A percentile compares a stretch with the other conserved stretches of the same genome.
Conservation (phyloP, 2,888 invertebrate genomes). For the Agriopis marginaria region DNA sequence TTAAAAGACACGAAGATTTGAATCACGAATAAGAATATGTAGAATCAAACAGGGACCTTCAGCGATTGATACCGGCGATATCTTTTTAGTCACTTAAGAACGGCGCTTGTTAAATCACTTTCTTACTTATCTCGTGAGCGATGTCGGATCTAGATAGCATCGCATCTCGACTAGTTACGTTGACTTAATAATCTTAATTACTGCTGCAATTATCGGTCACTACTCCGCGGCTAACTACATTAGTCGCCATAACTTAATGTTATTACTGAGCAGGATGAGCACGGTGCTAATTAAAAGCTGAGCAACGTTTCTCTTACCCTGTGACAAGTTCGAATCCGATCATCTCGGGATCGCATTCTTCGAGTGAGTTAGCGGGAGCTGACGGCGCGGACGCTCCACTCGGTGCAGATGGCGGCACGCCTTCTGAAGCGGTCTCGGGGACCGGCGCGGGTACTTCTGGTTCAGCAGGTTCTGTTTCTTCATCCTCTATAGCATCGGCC, state of each 20-base stretch:
- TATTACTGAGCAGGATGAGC: constrained; percentile 33
- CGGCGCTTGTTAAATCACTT: constrained; percentile 56
- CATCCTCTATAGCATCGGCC: constrained; percentile 43
- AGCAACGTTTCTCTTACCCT: constrained; percentile 83
- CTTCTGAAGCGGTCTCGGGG: constrained; percentile 80
- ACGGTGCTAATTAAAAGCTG: constrained; percentile 33
- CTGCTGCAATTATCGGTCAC: constrained; percentile 61
- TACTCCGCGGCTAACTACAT: constrained; percentile 46
- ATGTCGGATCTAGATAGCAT: constrained; percentile 68
- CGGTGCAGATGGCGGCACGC: constrained; percentile 80
- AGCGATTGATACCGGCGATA: constrained; percentile 44
- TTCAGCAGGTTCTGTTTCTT: constrained; percentile 41
- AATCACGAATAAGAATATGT: constrained; percentile 26
- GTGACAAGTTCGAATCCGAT: constrained; percentile 96
- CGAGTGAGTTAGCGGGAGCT: constrained; percentile 86
- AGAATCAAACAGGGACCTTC: constrained; percentile 26
- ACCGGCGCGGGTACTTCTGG: constrained; percentile 63
- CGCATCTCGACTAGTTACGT: constrained; percentile 57
- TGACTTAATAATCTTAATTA: constrained; percentile 66
- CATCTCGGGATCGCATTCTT: constrained; percentile 95
- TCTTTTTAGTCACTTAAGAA: constrained; percentile 51
- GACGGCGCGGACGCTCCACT: constrained; percentile 82
- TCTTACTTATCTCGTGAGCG: constrained; percentile 54
- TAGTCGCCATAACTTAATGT: constrained; percentile 33
- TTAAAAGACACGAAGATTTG: constrained; percentile 21